Percentiles rank a stretch among this genome's conserved stretches.
phyloP scores from a whole-genome alignment of 1,140 invertebrate genomes.

The Popillia japonica region DNA sequence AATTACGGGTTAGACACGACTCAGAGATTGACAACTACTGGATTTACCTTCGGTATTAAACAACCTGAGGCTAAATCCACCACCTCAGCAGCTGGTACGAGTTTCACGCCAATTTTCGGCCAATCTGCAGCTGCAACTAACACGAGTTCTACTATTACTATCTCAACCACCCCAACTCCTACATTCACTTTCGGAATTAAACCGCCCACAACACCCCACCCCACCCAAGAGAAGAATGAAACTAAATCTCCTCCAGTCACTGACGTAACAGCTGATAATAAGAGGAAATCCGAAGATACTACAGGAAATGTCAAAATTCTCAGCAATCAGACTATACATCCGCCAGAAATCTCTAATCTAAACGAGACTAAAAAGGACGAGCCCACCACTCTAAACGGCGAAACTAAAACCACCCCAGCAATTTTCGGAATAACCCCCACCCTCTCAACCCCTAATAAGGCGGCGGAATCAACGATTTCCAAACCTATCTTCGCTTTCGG shows the following conservation, averaged over 20 bases:
- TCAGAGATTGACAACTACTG: neutral
- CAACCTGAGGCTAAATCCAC: neutral
- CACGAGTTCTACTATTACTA: neutral
- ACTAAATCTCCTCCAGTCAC: neutral
- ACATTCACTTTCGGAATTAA: constrained; percentile 35
- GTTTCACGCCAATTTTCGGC: neutral
- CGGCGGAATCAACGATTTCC: neutral
- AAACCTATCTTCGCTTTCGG: neutral
- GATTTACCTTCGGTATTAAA: neutral
- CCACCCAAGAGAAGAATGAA: constrained; percentile 17
- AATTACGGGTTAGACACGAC: constrained; percentile 60
- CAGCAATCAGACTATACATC: neutral
- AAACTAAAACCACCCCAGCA: neutral
- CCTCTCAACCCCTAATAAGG: neutral
- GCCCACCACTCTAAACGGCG: neutral
- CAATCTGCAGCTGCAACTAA: neutral
- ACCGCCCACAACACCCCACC: too few relatives aligned
- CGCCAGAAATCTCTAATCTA: neutral
- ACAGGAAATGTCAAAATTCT: neutral
- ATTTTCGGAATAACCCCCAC: neutral
- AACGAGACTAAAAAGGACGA: constrained; percentile 9
- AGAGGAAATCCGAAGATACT: neutral
- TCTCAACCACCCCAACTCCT: neutral
- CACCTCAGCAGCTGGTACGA: neutral
- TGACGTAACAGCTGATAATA: neutral